phyloP scores from a whole-genome alignment of 2,797 vertebrate genomes.

The Oophaga sylvatica region DNA sequence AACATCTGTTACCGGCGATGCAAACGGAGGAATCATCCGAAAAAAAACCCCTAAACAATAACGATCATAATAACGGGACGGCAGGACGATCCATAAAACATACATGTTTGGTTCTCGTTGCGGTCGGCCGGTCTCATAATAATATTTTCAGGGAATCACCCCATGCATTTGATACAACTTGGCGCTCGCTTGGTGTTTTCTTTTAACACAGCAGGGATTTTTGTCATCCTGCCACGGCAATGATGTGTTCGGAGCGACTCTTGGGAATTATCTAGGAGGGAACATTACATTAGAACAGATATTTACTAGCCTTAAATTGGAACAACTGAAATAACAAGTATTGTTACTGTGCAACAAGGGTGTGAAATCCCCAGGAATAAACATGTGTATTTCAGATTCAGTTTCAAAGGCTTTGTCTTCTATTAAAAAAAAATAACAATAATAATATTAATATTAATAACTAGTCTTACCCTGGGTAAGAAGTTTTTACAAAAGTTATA shows the following conservation, averaged over 20 bases:
- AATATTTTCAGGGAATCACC: constrained; percentile 38
- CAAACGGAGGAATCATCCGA: constrained; percentile 73
- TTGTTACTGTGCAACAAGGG: constrained; percentile 56
- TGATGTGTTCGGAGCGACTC: constrained; percentile 42
- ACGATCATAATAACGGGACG: constrained; percentile 43
- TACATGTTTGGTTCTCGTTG: constrained; percentile 22
- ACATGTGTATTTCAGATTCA: constrained; percentile 24
- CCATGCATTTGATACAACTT: constrained; percentile 48
- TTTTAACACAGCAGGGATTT: constrained; percentile 59
- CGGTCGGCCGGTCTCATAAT: constrained; percentile 46
- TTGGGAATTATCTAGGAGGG: constrained; percentile 37
- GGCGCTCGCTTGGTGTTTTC: constrained; percentile 49
- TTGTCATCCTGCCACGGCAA: constrained; percentile 52
- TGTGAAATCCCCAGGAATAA: constrained; percentile 47
- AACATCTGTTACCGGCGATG: constrained; percentile 80
- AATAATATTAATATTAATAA: constrained; percentile 21
- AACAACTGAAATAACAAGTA: constrained; percentile 59
- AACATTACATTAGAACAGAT: constrained; percentile 44
- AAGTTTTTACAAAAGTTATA: background rate
- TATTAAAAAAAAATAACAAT: constrained; percentile 24
- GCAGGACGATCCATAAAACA: constrained; percentile 48
- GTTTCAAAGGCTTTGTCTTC: constrained; percentile 36
- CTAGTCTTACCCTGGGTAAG: background rate
- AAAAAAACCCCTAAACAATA: background rate
- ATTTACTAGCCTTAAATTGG: constrained; percentile 50